A percentile compares a stretch with the other conserved stretches of the same genome.
phyloP scores from a whole-genome alignment of 2,113 vertebrate genomes.

The Cynoglossus semilaevis region DNA sequence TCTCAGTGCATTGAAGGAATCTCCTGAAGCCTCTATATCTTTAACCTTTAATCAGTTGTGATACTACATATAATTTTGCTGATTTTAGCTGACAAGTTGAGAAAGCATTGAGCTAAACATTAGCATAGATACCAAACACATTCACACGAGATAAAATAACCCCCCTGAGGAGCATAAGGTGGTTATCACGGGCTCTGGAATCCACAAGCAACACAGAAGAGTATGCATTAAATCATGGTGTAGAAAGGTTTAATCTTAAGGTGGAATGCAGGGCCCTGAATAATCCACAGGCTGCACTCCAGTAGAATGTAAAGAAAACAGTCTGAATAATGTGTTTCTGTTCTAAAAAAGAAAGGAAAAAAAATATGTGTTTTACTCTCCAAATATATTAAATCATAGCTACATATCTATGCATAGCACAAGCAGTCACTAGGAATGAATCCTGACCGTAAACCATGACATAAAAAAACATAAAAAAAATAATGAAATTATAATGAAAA shows the following conservation, averaged over 20 bases:
- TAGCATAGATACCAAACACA: conserved; percentile 9
- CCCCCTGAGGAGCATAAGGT: conserved; percentile 42
- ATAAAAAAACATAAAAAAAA: neutral
- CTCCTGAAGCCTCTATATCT: conserved; percentile 56
- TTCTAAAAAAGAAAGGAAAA: too few relatives aligned
- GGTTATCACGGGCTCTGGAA: conserved; percentile 58
- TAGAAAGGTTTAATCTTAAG: conserved; percentile 65
- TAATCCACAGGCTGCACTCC: conserved; percentile 49
- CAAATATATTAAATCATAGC: too few relatives aligned
- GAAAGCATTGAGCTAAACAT: neutral
- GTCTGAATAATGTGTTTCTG: too few relatives aligned
- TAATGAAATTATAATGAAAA: neutral
- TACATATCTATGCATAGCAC: too few relatives aligned
- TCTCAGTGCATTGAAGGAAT: conserved; percentile 62
- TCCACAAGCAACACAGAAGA: conserved; percentile 66
- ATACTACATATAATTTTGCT: conserved; percentile 35
- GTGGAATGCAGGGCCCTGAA: conserved; percentile 61
- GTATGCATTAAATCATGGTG: conserved; percentile 63
- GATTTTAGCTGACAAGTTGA: neutral
- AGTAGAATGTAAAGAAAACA: too few relatives aligned
- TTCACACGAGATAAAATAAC: conserved; percentile 53
- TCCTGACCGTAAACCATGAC: neutral
- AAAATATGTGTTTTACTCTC: too few relatives aligned
- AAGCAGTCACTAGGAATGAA: too few relatives aligned
- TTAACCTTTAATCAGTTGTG: conserved; percentile 21